phyloP scores from a whole-genome alignment of 2,797 vertebrate species.

The Allenopithecus nigroviridis region DNA sequence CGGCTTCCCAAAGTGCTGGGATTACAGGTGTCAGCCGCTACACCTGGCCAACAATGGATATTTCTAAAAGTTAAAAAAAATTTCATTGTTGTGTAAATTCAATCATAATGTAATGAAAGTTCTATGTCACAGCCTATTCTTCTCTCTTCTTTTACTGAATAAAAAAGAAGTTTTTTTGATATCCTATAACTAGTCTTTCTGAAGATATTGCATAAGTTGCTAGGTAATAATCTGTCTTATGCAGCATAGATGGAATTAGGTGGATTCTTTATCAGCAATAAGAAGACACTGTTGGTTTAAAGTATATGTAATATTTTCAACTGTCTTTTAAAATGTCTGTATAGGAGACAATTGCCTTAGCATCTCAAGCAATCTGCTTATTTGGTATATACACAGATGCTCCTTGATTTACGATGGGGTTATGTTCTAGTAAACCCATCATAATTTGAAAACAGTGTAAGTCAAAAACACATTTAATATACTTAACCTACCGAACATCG shows the following conservation, averaged over 20 bases:
- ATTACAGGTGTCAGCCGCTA: not conserved
- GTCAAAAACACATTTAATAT: not conserved
- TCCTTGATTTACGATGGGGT: not conserved
- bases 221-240: not conserved
- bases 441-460: not conserved
- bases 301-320: not conserved
- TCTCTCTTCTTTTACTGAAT: not conserved
- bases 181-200: not conserved
- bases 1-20: not conserved
- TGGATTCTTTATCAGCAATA: not conserved
- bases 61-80: not conserved
- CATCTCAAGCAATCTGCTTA: not conserved
- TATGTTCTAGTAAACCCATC: not conserved
- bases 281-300: not conserved
- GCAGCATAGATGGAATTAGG: not conserved
- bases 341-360: not conserved
- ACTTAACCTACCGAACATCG: not conserved
- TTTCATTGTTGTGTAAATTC: not conserved
- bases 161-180: not conserved
- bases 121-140: not conserved
- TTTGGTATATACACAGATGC: not conserved
- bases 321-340: not conserved
- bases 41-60: not conserved
- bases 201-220: not conserved
- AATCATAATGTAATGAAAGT: not conserved